Conservation (phyloP, 2,113 vertebrate species). For the Cairina moschata region DNA sequence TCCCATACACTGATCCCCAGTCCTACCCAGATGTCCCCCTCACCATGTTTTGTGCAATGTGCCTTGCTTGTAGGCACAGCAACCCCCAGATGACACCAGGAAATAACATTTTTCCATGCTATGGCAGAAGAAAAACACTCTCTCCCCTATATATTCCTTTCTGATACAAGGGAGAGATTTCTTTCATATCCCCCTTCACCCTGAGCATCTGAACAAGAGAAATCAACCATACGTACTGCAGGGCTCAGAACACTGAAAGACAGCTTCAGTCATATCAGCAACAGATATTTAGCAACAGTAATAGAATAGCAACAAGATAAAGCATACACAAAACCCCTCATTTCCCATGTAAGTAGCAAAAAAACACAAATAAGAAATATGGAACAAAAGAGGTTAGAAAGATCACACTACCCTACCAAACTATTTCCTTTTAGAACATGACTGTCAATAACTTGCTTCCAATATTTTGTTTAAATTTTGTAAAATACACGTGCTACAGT, state of each 20-base stretch:
- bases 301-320: neutral
- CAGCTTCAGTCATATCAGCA: neutral
- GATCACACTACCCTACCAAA: neutral
- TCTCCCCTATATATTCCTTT: neutral
- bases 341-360: neutral
- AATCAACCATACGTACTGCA: neutral
- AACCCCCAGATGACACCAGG: neutral
- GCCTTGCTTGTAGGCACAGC: neutral
- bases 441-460: neutral
- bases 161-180: neutral
- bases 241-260: neutral
- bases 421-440: neutral
- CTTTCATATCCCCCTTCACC: neutral
- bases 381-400: neutral
- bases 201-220: neutral
- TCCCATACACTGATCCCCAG: neutral
- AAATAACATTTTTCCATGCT: neutral
- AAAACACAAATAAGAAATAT: neutral
- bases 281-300: neutral
- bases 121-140: neutral
- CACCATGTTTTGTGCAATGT: neutral
- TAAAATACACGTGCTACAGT: neutral
- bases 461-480: neutral
- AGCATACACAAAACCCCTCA: neutral
- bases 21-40: neutral